Evolutionary conservation across 2,113 vertebrate genomes (phyloP).

Genomic region (Entosphenus tridentatus): DNA sequence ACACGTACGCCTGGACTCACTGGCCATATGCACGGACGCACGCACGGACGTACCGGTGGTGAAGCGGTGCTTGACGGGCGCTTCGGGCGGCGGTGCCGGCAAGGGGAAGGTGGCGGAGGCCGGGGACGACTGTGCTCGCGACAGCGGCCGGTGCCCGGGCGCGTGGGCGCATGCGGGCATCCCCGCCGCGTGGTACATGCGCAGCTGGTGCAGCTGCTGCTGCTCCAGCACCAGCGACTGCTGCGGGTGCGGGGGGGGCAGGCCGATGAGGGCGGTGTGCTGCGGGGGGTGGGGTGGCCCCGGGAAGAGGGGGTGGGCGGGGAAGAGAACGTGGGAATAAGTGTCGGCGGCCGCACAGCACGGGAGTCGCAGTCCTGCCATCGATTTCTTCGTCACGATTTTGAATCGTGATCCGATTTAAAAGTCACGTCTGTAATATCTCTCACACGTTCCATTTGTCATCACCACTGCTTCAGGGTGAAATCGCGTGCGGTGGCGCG

Average conservation of each 20-base stretch:
- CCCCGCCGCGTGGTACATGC: slow-evolving; percentile 69
- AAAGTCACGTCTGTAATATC: too few species aligned
- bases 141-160: slow-evolving; percentile 68
- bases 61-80: slow-evolving; percentile 51
- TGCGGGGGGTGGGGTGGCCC: neutral
- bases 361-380: too few species aligned
- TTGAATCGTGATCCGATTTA: too few species aligned
- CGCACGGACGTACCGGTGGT: slow-evolving; percentile 44
- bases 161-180: slow-evolving; percentile 41
- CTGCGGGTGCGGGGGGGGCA: slow-evolving; percentile 21
- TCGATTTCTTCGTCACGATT: too few species aligned
- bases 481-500: too few species aligned
- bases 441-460: too few species aligned
- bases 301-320: neutral
- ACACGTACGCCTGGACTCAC: too few species aligned
- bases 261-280: neutral
- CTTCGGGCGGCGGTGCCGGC: slow-evolving; percentile 42
- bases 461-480: too few species aligned
- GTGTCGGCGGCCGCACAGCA: too few species aligned
- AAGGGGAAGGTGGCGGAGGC: slow-evolving; percentile 70
- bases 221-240: slow-evolving; percentile 79
- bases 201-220: slow-evolving; percentile 80
- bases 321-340: too few species aligned
- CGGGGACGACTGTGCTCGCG: slow-evolving; percentile 72
- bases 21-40: too few species aligned